Evolutionary conservation across 2,888 invertebrate genomes (phyloP), one percentile per base, ranked within the genome.

Genomic region (Epinotia ramella): DNA sequence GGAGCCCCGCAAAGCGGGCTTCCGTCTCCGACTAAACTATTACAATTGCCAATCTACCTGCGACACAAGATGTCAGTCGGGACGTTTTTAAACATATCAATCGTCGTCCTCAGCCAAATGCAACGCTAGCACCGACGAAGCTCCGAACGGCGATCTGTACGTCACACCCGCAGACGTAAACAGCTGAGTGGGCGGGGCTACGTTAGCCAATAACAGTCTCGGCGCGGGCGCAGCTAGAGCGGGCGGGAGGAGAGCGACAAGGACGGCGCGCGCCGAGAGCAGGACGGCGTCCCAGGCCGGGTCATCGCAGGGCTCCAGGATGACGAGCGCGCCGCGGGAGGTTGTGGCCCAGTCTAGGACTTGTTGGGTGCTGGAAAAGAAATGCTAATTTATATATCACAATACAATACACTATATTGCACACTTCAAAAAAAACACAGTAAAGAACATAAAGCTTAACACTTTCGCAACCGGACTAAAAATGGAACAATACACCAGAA

Each of bases 121-220:
- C 83, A 94, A 89, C 84, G 93, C 82, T 77, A 94, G 91, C 79
- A 93, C 91, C 75, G 90, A 79, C 73, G 81, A 73, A 74, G 93
- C 93, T 81, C 91, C 93, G 87, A 98, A 98, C 9, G 98, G 98
- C 80, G 98, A 97, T 84, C 96, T 96, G 94, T 98, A 98, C 79
- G 95, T 95, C 78, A 98, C 96, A 73, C 96, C 96, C 81, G 96
- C 96, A 83, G 97, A 96, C 71, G 95, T 93, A 93, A 97, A 98
- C 83, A 98, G 95, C 7, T 73, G 77, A 80, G 95, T 94, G 44
- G 98, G 98, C 85, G 98, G 95, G 81, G 97, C 97, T 84, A 98
- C 95, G 94, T 98, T 97, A 88, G 97, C 97, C 80, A 98, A 95
- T 94, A 97, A 98, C 81, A 98, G 93, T 89, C 97, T 96, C 49